Base-by-base conservation (phyloP, 2,113 vertebrate genomes). In the Ceyx margarethae region DNA sequence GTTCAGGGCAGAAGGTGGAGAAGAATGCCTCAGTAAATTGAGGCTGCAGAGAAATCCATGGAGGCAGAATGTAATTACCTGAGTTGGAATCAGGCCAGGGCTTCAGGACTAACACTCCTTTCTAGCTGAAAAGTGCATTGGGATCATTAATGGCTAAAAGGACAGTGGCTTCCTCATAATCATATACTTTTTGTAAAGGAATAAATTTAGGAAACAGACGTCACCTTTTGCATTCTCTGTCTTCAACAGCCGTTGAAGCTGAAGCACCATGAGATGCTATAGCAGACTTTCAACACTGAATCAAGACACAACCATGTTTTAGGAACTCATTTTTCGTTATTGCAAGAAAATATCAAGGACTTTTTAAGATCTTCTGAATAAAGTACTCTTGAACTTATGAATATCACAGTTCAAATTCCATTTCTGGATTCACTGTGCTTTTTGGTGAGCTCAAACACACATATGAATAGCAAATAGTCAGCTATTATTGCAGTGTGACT, bases 51-150 rank as follows among this genome's bases (percentile, higher is more conserved):
- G 91, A 81, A 93, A 85, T 86, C 84, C 62, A 75, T 1, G 50
- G 79, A 91, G 67, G 62, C 60, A 92, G 72, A 91, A 88, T 25
- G 40, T 56, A 93, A 96, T 86, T 93, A 91, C 61, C 72, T 74
- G 81, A 77, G 53, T 23, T 96, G 93, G 87, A 94, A 48, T 53
- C 6, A 33, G 73, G 86, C 93, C 93, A 91, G 53, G 53, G 46
- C 53, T 93, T 28, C 78, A 71, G 29, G 6, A 91, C 22, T 64
- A 93, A 86, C 68, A 78, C 37, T 50, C 58, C 48, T 61, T 84
- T 72, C 75, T 22, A 60, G 11, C 57, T 87, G 50, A 89, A 94
- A 92, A 87, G 80, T 65, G 58, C 68, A 75, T 0, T 69, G 58
- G 60, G 71, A 81, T 58, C 67, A 69, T 69, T 81, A 93, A 81